These are phyloP conservation scores for Ursus arctos DNA, from an alignment of 2,113 vertebrate genomes.

Conservation along the genomic window DNA sequence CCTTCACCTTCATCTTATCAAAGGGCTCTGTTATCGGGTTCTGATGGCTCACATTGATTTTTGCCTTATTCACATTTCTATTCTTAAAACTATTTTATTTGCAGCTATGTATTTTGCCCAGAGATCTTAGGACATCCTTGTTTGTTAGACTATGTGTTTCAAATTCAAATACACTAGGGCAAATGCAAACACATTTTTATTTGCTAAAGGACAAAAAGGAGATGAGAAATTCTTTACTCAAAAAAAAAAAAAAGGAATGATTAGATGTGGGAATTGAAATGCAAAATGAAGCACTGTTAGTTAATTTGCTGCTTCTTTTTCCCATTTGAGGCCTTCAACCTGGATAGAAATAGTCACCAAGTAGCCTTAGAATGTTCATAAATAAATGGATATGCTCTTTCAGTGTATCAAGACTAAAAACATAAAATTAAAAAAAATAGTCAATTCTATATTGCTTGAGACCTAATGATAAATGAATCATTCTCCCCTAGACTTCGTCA, in stretches of 20 bases:
- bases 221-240: not conserved
- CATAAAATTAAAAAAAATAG: not conserved
- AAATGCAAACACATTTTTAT: slow-evolving; percentile 27
- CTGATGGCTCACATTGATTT: not conserved
- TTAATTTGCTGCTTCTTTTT: not conserved
- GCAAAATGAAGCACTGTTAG: not conserved
- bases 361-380: not conserved
- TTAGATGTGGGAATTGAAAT: slow-evolving; percentile 24
- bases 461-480: not conserved
- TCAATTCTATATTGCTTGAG: not conserved
- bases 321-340: not conserved
- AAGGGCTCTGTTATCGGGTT: not conserved
- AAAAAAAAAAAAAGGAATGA: not conserved
- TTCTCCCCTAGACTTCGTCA: not conserved
- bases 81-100: slow-evolving; percentile 31
- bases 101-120: not conserved
- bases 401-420: not conserved
- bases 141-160: not conserved
- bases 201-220: not conserved
- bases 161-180: not conserved
- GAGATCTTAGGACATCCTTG: not conserved
- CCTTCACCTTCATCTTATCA: not conserved
- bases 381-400: not conserved
- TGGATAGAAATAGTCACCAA: not conserved
- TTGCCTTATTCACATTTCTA: not conserved